Evolutionary conservation across 2,888 invertebrate genomes (phyloP).

Genomic region (Apamea anceps): DNA sequence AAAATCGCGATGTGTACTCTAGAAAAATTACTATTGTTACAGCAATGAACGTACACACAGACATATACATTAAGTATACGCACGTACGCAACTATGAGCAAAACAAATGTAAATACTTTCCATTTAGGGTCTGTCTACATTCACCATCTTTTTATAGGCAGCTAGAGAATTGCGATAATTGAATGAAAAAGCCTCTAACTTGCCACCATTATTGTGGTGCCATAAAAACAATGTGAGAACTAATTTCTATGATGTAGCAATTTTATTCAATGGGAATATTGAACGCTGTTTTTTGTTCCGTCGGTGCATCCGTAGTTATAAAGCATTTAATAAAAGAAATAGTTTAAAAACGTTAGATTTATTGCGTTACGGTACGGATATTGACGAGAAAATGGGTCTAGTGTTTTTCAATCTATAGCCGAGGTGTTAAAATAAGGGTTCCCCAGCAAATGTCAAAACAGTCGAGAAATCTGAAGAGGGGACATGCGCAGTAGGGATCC

Average conservation of each 20-base stretch:
- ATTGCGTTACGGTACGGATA: too few species aligned
- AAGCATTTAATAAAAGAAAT: too few species aligned
- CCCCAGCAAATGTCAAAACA: slow-evolving; percentile 83
- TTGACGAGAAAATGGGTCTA: slow-evolving; percentile 19
- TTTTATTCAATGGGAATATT: slow-evolving; percentile 49
- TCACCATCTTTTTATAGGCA: slow-evolving; percentile 65
- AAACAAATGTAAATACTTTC: slow-evolving; percentile 64
- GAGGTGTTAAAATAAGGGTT: slow-evolving; percentile 55
- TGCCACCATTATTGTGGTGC: slow-evolving; percentile 28
- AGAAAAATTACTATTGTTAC: slow-evolving; percentile 30
- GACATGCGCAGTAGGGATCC: slow-evolving; percentile 86
- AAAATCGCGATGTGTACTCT: slow-evolving; percentile 53
- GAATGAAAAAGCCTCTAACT: slow-evolving; percentile 37
- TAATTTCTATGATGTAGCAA: slow-evolving; percentile 52
- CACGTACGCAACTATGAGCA: slow-evolving; percentile 32
- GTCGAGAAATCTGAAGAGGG: slow-evolving; percentile 75
- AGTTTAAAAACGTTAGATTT: too few species aligned
- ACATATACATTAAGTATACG: slow-evolving; percentile 27
- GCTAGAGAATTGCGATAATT: slow-evolving; percentile 52
- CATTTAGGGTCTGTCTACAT: slow-evolving; percentile 60
- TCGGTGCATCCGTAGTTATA: too few species aligned
- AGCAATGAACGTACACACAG: slow-evolving; percentile 22
- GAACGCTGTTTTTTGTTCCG: slow-evolving; percentile 36
- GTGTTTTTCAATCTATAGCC: slow-evolving; percentile 44
- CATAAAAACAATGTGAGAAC: slow-evolving; percentile 59